Evolutionary conservation across 2,113 vertebrate species (phyloP), one percentile per base, ranked within the genome.

Genomic region (Columba janthina): DNA sequence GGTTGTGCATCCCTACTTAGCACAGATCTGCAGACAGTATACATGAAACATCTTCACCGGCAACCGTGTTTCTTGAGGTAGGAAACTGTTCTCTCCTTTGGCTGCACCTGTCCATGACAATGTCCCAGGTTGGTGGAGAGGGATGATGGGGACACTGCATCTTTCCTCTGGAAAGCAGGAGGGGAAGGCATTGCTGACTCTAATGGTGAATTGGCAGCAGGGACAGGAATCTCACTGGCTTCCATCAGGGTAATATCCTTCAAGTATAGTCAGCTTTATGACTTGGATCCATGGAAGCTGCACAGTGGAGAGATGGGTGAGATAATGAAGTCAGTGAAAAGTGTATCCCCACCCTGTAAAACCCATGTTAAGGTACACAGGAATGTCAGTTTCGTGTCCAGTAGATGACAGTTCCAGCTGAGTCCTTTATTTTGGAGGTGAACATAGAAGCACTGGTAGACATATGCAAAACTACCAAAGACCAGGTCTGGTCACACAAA

Each of bases 11-110:
- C 77, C 40, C 29, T 69, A 42, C 42, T 86, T 73, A 93, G 70
- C 31, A 88, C 50, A 70, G 81, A 82, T 83, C 46, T 83, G 31
- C 29, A 66, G 58, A 85, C 87, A 87, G 54, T 54, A 64, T 31
- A 65, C 19, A 54, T 58, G 66, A 51, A 94, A 85, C 85, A 91
- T 85, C 93, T 93, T 91, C 54, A 82, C 15, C 8, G 11, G 76
- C 72, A 85, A 40, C 31, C 78, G 72, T 61, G 57, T 91, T 82
- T 89, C 66, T 95, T 93, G 81, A 77, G 87, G 78, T 65, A 85
- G 82, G 85, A 94, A 79, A 58, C 17, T 38, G 2, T 86, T 94
- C 66, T 36, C 28, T 85, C 50, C 57, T 92, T 84, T 82, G 94
- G 71, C 74, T 83, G 62, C 40, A 95, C 58, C 73, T 60, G 62